Evolutionary conservation across 2,113 vertebrate genomes (phyloP), one percentile per base, ranked within the genome.

Genomic region (Lethenteron reissneri): DNA sequence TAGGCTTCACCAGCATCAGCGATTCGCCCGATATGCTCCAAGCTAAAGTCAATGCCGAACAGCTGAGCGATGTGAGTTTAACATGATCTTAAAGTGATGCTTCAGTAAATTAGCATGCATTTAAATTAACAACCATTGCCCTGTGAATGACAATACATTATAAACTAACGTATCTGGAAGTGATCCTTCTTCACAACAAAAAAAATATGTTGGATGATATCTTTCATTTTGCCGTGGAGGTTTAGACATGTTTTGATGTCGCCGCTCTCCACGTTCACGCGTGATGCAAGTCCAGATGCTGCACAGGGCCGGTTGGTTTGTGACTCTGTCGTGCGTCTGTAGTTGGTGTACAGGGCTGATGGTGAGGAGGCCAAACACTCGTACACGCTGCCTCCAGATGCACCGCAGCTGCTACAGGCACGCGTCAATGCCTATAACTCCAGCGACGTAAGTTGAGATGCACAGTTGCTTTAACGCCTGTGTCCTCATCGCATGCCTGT

Each of bases 341-440:
- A 73, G 72, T 10, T 2, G 56, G 59, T 70, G 56, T 99, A 99
- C 76, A 87, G 80, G 78, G 88, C 92, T 80, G 82, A 82, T 12
- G 97, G 94, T 92, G 87, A 99, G 59, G 87, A 85, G 74, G 91
- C 94, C 73, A 99, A 97, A 79, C 82, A 83, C 14, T 79, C 74
- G 17, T 73, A 89, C 74, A 85, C 89, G 71, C 72, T 97, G n/a
- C n/a, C 25, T n/a, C 64, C 64, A 11, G 64, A 68, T 68, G 64
- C 64, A 17, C 64, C 64, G n/a, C 64, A 17, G 8, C 25, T 68
- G n/a, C 64, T 17, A 68, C 10, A 17, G 64, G 64, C 64, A 17
- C 64, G 64, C 25, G 10, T 25, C n/a, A 68, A 68, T 68, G 64
- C 64, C 64, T 68, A 10, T n/a, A 68, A 68, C 25, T 17, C 25